Base-by-base conservation (phyloP, 2,888 invertebrate genomes). In the Lamproptera curius region DNA sequence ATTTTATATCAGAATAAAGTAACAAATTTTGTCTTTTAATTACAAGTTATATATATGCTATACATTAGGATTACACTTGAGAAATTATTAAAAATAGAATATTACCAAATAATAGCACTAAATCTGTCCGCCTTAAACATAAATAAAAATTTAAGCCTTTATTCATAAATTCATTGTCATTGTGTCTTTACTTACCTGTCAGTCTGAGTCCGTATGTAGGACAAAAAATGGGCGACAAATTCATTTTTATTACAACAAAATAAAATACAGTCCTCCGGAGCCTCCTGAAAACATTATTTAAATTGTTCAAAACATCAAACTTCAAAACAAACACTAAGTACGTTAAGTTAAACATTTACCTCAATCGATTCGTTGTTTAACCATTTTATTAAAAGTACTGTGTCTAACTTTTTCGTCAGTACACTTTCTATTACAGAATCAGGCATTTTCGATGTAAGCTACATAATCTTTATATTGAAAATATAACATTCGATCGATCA, bases 181-280 rank as follows among this genome's bases (percentile, higher is more conserved):
- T 16, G 6, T 14, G 20, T n/a, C n/a, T n/a, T n/a, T 41, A 20
- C 13, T 70, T 73, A 89, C 76, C 76, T 74, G 51, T 90, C 89
- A 28, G 90, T 90, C 62, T 89, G 89, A 56, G 73, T 85, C 39
- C 90, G 78, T 53, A 91, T 62, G 63, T 84, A 89, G 16, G 89
- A 85, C 51, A 91, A 65, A 65, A 89, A 91, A 65, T 85, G 89
- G n/a, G 88, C 74, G 23, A 89, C 89, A 67, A 91, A 91, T 54
- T 90, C 90, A 44, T 67, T 78, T 54, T 68, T 75, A 53, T 72
- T 78, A 54, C 80, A 84, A 59, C 81, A 76, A 41, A 71, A 64
- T 50, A 80, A 63, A 51, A 76, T 66, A 61, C 76, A 78, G 52
- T 83, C 81, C 13, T 82, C 81, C 35, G 74, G 68, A 9, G 67